Conservation (phyloP, 2,888 invertebrate species). For the Pediacus dermestoides region DNA sequence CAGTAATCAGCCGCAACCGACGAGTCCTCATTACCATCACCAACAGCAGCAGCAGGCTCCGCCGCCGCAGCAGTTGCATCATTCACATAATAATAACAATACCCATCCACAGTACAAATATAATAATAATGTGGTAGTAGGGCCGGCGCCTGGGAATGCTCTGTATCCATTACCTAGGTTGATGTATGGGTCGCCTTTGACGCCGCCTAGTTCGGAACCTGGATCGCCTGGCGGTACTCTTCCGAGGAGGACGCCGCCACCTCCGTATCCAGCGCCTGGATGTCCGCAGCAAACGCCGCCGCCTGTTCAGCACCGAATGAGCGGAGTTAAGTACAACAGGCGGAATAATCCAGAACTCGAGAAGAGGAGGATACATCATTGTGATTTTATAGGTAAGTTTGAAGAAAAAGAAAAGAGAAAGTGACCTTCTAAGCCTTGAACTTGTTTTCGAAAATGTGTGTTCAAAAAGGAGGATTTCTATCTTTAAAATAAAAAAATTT, state of each 20-base stretch:
- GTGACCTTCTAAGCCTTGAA: too few species aligned
- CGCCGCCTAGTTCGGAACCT: conserved; percentile 85
- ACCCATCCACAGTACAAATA: conserved; percentile 42
- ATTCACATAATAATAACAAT: conserved; percentile 49
- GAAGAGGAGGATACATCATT: conserved; percentile 92
- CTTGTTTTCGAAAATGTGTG: too few species aligned
- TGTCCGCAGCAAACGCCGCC: conserved; percentile 36
- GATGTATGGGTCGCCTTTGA: conserved; percentile 80
- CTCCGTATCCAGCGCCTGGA: conserved; percentile 67
- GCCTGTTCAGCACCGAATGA: conserved; percentile 33
- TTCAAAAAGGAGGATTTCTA: too few species aligned
- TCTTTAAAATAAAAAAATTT: conserved; percentile 2
- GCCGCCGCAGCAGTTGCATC: conserved; percentile 35
- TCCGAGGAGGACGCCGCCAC: conserved; percentile 70
- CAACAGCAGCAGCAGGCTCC: conserved; percentile 40
- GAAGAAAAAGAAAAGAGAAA: too few species aligned
- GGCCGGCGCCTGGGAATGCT: conserved; percentile 48
- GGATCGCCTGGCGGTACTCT: conserved; percentile 75
- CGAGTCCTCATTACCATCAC: conserved; percentile 37
- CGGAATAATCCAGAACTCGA: conserved; percentile 96
- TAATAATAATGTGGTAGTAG: conserved; percentile 39
- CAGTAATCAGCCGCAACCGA: conserved; percentile 43
- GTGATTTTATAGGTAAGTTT: conserved; percentile 88
- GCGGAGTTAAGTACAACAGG: conserved; percentile 75
- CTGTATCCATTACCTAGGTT: conserved; percentile 58